A percentile compares a stretch with the other conserved stretches of the same genome.
These are phyloP conservation scores for Siniperca knerii DNA, from an alignment of 2,113 vertebrate species.

Conservation along the genomic window DNA sequence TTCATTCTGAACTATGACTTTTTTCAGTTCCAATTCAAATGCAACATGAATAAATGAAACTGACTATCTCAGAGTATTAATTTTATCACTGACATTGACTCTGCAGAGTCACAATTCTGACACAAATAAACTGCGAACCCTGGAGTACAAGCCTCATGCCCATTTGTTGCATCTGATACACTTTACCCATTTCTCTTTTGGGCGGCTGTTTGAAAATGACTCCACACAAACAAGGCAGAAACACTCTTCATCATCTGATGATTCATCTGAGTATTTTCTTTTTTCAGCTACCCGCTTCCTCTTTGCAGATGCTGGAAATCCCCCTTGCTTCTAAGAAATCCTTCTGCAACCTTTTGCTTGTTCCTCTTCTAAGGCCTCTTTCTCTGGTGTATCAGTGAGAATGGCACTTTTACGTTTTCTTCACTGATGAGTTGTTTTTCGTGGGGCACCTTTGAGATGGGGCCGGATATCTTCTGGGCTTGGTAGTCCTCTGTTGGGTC, in stretches of 20 bases:
- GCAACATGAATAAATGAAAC: too few relatives aligned
- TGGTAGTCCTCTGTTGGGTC: neutral
- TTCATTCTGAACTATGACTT: too few relatives aligned
- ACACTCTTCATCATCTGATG: neutral
- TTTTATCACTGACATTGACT: too few relatives aligned
- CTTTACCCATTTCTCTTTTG: too few relatives aligned
- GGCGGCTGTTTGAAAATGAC: neutral
- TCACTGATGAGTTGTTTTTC: neutral
- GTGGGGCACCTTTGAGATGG: neutral
- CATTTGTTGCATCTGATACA: too few relatives aligned
- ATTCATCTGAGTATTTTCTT: neutral
- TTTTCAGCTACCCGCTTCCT: too few relatives aligned
- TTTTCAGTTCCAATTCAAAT: too few relatives aligned
- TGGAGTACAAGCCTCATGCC: too few relatives aligned
- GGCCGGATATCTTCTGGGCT: neutral
- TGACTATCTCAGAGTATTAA: too few relatives aligned
- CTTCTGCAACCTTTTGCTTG: neutral
- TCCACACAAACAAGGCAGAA: neutral
- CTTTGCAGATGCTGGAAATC: too few relatives aligned
- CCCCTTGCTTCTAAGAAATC: neutral
- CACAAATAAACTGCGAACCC: too few relatives aligned
- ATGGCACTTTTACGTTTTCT: neutral
- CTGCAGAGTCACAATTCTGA: too few relatives aligned
- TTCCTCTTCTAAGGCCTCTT: neutral
- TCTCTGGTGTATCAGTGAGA: neutral